Percentiles rank a stretch among this genome's conserved stretches.
These are phyloP conservation scores for Drosophila crucigera DNA, from an alignment of 2,888 invertebrate species.

Conservation along the genomic window DNA sequence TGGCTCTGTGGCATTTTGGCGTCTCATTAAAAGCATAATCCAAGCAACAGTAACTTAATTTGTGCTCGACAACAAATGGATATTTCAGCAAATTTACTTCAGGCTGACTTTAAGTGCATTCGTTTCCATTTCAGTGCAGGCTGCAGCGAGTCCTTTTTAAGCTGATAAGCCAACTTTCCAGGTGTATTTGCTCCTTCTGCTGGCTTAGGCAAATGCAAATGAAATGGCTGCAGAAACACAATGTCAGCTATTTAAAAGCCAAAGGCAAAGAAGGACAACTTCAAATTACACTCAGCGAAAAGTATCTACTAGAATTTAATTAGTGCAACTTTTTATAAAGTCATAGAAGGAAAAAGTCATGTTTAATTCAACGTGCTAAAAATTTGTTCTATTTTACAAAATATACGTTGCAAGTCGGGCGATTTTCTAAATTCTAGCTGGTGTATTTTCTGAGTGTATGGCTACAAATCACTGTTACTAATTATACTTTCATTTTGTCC, in stretches of 20 bases:
- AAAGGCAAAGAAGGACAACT: constrained; percentile 7
- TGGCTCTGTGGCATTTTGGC: background rate
- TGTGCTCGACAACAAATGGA: constrained; percentile 27
- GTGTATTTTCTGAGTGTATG: constrained; percentile 13
- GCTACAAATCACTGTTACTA: constrained; percentile 79
- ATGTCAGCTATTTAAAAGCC: constrained; percentile 50
- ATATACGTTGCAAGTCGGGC: background rate
- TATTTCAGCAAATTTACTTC: background rate
- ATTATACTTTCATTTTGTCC: constrained; percentile 68
- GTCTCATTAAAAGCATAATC: constrained; percentile 39
- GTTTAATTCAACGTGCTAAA: background rate
- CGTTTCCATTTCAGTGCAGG: constrained; percentile 43
- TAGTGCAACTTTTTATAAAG: background rate
- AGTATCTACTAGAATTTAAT: background rate
- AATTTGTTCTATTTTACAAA: background rate
- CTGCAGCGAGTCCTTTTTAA: constrained; percentile 35
- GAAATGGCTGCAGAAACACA: constrained; percentile 39
- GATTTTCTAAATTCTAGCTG: background rate
- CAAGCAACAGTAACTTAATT: constrained; percentile 31
- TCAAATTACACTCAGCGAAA: constrained; percentile 2
- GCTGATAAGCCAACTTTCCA: constrained; percentile 46
- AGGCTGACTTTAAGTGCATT: constrained; percentile 27
- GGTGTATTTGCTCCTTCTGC: constrained; percentile 7
- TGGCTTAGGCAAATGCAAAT: constrained; percentile 54
- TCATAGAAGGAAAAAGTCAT: background rate